Conservation (phyloP, 1,140 invertebrate genomes). For the Drosophila subpulchrella region DNA sequence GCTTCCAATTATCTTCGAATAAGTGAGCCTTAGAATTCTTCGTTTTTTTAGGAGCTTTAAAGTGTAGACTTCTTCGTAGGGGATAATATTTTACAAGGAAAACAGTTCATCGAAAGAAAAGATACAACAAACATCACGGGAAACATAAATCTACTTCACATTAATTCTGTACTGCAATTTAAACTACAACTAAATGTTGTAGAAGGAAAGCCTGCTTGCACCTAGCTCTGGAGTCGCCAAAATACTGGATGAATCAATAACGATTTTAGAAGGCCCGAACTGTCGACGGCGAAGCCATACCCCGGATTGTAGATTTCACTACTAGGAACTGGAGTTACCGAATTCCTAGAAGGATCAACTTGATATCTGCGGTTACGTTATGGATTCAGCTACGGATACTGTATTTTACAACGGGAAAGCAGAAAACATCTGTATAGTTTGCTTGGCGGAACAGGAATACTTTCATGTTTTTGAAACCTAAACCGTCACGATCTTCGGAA, state of each 20-base stretch:
- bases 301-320: not conserved
- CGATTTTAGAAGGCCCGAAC: not conserved
- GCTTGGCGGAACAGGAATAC: not conserved
- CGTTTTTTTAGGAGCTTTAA: constrained; percentile 11
- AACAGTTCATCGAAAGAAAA: not conserved
- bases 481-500: not conserved
- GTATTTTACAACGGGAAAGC: not conserved
- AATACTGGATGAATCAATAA: not conserved
- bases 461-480: not conserved
- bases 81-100: not conserved
- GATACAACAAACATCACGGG: not conserved
- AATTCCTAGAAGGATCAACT: not conserved
- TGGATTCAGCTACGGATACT: not conserved
- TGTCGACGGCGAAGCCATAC: not conserved
- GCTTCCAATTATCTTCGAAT: not conserved
- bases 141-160: not conserved
- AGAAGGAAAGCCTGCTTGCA: not conserved
- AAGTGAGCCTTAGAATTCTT: not conserved
- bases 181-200: not conserved
- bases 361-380: not conserved
- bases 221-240: not conserved
- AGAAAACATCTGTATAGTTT: not conserved
- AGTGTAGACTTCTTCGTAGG: not conserved
- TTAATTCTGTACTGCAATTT: not conserved
- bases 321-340: not conserved